These are phyloP conservation scores for Lepas anatifera DNA, from an alignment of 2,888 invertebrate genomes.

Conservation along the genomic window DNA sequence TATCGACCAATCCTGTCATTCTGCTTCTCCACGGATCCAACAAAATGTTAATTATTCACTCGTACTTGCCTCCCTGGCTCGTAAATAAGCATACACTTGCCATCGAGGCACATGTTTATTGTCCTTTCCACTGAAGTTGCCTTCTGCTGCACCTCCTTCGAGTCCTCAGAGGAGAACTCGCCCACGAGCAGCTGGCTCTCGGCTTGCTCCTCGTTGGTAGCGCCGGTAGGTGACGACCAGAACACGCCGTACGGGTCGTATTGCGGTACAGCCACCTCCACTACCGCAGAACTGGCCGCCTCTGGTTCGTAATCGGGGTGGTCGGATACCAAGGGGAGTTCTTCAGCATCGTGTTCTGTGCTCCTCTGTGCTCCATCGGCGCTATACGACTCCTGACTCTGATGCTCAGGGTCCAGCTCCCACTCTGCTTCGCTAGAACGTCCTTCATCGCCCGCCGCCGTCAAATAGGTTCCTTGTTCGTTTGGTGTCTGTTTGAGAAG, in stretches of 20 bases:
- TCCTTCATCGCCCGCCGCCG: no score
- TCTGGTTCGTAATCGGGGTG: neutral
- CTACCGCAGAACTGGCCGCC: neutral
- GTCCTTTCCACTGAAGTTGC: neutral
- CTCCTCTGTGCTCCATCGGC: no score
- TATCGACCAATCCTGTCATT: no score
- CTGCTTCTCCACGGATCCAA: no score
- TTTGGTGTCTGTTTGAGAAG: no score
- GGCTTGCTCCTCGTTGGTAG: constrained; percentile 1
- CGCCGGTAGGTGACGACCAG: neutral
- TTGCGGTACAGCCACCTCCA: neutral
- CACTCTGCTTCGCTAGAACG: neutral
- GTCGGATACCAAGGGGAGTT: no score
- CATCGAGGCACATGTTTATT: neutral
- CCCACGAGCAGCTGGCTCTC: constrained; percentile 1
- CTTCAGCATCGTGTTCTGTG: no score
- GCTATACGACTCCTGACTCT: neutral
- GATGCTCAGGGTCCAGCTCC: neutral
- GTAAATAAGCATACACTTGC: neutral
- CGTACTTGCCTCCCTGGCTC: neutral
- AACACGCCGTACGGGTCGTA: constrained; percentile 7
- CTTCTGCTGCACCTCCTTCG: neutral
- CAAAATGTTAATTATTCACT: neutral
- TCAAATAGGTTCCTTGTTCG: no score
- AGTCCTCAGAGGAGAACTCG: neutral